Evolutionary conservation across 2,888 invertebrate genomes (phyloP), one percentile per base, ranked within the genome.

Genomic region (Oasisia sp.): DNA sequence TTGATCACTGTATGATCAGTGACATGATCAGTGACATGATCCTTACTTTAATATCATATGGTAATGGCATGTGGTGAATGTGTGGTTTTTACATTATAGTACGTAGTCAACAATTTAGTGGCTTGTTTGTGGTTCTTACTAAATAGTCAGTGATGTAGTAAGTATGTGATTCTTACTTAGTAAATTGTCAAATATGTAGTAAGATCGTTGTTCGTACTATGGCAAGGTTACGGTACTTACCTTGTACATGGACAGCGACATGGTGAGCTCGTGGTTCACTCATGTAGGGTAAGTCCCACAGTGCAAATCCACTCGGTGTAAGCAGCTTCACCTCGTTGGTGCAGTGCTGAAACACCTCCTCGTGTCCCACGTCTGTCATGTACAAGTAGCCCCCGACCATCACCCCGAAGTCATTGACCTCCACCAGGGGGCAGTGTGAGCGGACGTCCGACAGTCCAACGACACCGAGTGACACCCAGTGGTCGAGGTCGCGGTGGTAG

Each of bases 241-340:
- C 74, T 74, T 74, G 74, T 74, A 74, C 74, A 7, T 74, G 27
- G 74, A 74, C 27, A 19, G 91, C 93, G 12, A 89, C 92, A 89
- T 93, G 93, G 38, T 92, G 93, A 32, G 93, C 93, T 32, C 93
- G 89, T 90, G 93, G 92, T 32, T 91, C 92, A n/a, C 56, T 58
- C 93, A 93, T 92, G 89, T 91, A 93, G 0, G 91, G 89, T 74
- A 93, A 38, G 90, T 93, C 93, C 93, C 93, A 93, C 92, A 93
- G 44, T 32, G 93, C 92, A 92, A 93, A 93, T 3, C 92, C 93
- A 14, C 92, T 45, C 1, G 93, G 92, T 1, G 91, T 92, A 90
- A 93, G 89, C 32, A 93, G 56, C 58, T 93, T 93, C 89, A 93
- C 93, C 50, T 93, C 93, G 91, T 92, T 92, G 56, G 92, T 92